Percentiles rank a stretch among this genome's conserved stretches.
Evolutionary conservation across 1,140 invertebrate species (phyloP).

Genomic region (Aplysia californica): DNA sequence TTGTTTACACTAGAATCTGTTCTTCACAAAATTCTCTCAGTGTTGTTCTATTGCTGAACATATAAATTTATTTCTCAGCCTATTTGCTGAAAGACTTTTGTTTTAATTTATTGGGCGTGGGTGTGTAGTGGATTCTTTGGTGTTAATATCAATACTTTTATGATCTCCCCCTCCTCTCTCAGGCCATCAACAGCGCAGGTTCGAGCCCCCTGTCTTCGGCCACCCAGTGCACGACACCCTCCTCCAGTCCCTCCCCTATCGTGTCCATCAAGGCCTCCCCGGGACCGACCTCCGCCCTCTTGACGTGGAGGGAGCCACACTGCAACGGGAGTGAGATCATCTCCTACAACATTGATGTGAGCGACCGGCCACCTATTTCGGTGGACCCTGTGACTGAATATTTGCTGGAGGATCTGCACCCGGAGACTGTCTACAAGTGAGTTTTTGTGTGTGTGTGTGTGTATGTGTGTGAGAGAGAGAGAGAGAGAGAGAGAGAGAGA

Average conservation of each 20-base stretch:
- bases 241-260: constrained; percentile 62
- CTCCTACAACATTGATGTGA: constrained; percentile 81
- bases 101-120: too few relatives aligned
- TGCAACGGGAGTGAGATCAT: constrained; percentile 76
- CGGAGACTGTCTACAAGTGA: constrained; percentile 73
- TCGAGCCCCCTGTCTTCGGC: constrained; percentile 59
- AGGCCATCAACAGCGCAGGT: constrained; percentile 66
- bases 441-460: constrained; percentile 36
- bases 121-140: too few relatives aligned
- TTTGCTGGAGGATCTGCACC: constrained; percentile 69
- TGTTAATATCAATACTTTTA: too few relatives aligned
- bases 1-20: too few relatives aligned
- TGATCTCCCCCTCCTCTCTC: background rate
- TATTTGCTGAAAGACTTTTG: too few relatives aligned
- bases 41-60: too few relatives aligned
- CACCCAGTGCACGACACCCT: constrained; percentile 55
- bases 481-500: too few relatives aligned
- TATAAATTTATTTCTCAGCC: too few relatives aligned
- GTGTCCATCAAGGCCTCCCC: constrained; percentile 72
- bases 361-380: constrained; percentile 69
- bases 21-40: too few relatives aligned
- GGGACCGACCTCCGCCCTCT: constrained; percentile 75
- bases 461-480: too few relatives aligned
- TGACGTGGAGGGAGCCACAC: constrained; percentile 80
- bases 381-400: constrained; percentile 57